Percentiles rank a stretch among this genome's conserved stretches.
These are phyloP conservation scores for Leistus spinibarbis DNA, from an alignment of 2,888 invertebrate genomes.

Conservation along the genomic window DNA sequence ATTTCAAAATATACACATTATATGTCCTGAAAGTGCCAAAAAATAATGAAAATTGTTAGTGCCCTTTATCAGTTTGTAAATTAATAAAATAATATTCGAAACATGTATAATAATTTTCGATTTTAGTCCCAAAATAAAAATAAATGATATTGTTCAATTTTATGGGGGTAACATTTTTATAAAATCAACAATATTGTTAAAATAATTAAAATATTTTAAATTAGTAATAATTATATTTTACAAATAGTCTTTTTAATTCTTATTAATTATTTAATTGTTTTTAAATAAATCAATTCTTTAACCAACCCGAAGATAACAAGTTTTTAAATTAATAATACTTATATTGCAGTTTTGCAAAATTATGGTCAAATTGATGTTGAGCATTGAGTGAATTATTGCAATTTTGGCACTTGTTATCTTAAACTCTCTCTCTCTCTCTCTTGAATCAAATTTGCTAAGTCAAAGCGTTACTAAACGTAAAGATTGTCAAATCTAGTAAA, in stretches of 20 bases:
- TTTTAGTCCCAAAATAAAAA: not conserved
- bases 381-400: not conserved
- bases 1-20: too few relatives aligned
- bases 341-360: not conserved
- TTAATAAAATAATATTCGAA: not conserved
- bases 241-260: not conserved
- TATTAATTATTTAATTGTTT: not conserved
- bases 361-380: not conserved
- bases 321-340: not conserved
- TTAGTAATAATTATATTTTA: not conserved
- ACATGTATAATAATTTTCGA: too few relatives aligned
- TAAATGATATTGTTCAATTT: too few relatives aligned
- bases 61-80: not conserved
- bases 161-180: not conserved
- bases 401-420: not conserved
- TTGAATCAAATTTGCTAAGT: not conserved
- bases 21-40: not conserved
- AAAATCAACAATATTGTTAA: not conserved
- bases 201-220: not conserved
- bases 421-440: too few relatives aligned
- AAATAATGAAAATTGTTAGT: not conserved
- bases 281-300: not conserved
- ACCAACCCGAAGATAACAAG: not conserved
- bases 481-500: not conserved
- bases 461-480: not conserved